phyloP scores from a whole-genome alignment of 2,888 invertebrate species.

The Rhingia rostrata region DNA sequence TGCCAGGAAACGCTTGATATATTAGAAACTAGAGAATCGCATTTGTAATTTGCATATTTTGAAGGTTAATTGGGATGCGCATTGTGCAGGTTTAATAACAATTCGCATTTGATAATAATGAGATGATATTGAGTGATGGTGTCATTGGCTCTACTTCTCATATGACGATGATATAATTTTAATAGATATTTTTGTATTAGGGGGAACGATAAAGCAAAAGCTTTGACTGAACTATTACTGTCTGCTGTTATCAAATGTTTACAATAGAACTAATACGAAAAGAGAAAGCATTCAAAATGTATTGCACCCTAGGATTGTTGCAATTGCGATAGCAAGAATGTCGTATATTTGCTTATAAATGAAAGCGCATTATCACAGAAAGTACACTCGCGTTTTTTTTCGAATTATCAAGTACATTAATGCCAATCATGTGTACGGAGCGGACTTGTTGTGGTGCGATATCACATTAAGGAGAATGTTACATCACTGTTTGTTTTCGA shows the following conservation, averaged over 20 bases:
- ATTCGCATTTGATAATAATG: background rate
- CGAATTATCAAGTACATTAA: background rate
- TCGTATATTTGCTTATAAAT: background rate
- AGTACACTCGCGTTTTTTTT: conserved; percentile 3
- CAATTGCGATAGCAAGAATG: conserved; percentile 13
- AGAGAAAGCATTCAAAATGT: conserved; percentile 10
- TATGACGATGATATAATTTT: conserved; percentile 30
- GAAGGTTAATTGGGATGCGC: conserved; percentile 28
- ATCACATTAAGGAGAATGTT: background rate
- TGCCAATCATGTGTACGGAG: background rate
- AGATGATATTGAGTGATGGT: conserved; percentile 39
- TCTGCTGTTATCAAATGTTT: conserved; percentile 17
- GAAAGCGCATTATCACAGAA: background rate
- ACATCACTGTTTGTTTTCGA: background rate
- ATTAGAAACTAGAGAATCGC: background rate
- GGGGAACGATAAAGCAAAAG: background rate
- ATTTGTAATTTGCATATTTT: conserved; percentile 16
- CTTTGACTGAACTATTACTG: background rate
- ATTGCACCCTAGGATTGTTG: background rate
- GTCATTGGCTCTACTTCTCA: conserved; percentile 44
- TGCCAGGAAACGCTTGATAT: conserved; percentile 45
- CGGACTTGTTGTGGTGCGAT: background rate
- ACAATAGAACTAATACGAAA: background rate
- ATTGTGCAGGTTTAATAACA: background rate
- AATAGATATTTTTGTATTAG: conserved; percentile 2